A percentile compares a stretch with the other conserved stretches of the same genome.
phyloP scores from a whole-genome alignment of 2,797 vertebrate species.

The Sylvia borin region DNA sequence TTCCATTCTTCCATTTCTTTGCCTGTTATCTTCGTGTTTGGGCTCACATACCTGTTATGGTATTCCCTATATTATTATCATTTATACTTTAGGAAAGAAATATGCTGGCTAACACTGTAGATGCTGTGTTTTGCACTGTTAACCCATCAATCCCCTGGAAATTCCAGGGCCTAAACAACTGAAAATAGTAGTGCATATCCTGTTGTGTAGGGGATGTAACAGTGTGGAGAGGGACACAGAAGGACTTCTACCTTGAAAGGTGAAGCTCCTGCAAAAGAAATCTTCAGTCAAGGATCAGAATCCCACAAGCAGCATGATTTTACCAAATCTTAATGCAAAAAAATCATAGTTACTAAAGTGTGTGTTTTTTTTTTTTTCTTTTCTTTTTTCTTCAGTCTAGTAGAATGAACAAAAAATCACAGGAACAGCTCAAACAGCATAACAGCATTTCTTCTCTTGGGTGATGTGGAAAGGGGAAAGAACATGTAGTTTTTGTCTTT shows the following conservation, averaged over 20 bases:
- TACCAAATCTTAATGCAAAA: background rate
- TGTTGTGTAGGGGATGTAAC: background rate
- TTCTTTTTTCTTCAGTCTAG: background rate
- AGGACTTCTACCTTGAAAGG: background rate
- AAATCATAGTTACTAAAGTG: background rate
- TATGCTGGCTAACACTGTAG: background rate
- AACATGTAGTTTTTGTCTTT: background rate
- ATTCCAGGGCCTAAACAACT: background rate
- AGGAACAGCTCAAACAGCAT: background rate
- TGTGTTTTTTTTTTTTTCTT: no score
- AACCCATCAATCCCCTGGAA: background rate
- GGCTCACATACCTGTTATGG: background rate
- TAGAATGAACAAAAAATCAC: background rate
- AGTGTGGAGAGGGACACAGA: background rate
- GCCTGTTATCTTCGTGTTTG: background rate
- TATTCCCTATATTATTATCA: background rate
- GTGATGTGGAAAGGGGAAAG: background rate
- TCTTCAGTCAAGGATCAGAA: background rate
- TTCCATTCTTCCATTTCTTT: background rate
- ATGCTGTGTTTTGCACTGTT: background rate
- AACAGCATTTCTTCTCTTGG: background rate
- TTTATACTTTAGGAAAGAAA: background rate
- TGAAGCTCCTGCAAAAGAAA: background rate
- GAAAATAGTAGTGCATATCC: background rate
- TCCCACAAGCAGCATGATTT: background rate